Evolutionary conservation across 2,113 vertebrate species (phyloP).

Genomic region (Zosterops japonicus): DNA sequence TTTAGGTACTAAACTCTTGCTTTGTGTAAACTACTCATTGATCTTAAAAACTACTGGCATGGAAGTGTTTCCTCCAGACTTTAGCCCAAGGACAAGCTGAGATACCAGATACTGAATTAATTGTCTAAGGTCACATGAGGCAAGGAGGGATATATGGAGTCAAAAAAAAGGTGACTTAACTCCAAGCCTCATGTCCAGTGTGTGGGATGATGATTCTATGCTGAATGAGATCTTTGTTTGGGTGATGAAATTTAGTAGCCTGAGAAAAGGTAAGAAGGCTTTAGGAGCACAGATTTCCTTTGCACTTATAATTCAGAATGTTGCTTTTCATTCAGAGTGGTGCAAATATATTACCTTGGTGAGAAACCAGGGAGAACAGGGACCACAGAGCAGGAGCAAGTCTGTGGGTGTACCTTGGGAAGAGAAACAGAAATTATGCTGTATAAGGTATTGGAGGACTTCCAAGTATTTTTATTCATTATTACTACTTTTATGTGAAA

Average conservation of each 20-base stretch:
- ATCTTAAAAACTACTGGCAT: neutral
- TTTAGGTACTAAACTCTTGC: neutral
- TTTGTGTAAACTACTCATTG: neutral
- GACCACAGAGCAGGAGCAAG: neutral
- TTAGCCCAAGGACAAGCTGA: neutral
- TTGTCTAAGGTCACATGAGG: neutral
- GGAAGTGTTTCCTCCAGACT: neutral
- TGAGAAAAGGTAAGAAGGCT: neutral
- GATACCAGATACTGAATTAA: neutral
- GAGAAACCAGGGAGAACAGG: constrained; percentile 30
- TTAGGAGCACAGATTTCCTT: constrained; percentile 38
- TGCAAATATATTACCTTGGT: constrained; percentile 33
- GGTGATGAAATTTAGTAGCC: neutral
- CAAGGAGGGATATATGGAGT: neutral
- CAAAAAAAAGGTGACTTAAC: neutral
- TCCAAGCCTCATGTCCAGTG: neutral
- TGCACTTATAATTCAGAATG: constrained; percentile 37
- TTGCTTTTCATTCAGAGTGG: constrained; percentile 21
- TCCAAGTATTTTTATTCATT: constrained; percentile 70
- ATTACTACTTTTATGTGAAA: constrained; percentile 75
- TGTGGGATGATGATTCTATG: neutral
- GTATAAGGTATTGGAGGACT: constrained; percentile 59
- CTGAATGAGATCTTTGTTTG: constrained; percentile 24
- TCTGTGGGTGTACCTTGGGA: neutral
- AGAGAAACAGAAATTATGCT: constrained; percentile 59